Evolutionary conservation across 2,797 vertebrate species (phyloP).

Genomic region (Holocentrus rufus): DNA sequence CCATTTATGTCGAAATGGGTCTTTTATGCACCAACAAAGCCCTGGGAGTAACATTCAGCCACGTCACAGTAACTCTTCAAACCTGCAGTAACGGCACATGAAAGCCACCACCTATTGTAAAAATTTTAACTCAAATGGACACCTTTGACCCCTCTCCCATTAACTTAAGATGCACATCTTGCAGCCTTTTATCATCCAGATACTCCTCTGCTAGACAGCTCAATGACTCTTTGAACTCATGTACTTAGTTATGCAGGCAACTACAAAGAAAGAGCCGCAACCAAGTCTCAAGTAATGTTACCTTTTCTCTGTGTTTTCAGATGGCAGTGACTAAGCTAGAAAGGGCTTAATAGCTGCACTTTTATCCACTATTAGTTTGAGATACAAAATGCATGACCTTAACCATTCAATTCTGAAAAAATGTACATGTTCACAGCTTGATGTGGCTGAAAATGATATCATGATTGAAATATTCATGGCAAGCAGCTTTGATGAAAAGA

Average conservation of each 20-base stretch:
- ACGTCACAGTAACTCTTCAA: conserved; percentile 31
- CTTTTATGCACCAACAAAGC: conserved; percentile 35
- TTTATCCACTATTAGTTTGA: no score
- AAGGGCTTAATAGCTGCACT: no score
- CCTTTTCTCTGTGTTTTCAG: no score
- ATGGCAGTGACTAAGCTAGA: no score
- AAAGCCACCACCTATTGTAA: not conserved
- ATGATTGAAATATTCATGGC: no score
- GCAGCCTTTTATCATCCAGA: not conserved
- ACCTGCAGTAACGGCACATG: conserved; percentile 4
- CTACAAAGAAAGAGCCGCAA: no score
- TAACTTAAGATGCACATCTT: not conserved
- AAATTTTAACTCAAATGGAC: not conserved
- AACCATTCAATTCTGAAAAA: no score
- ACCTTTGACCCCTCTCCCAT: conserved; percentile 3
- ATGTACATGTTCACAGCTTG: no score
- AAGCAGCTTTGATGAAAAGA: no score
- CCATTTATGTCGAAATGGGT: conserved; percentile 37
- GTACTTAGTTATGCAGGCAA: not conserved
- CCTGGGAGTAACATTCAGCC: conserved; percentile 39
- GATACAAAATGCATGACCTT: no score
- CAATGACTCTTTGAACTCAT: not conserved
- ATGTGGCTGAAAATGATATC: no score
- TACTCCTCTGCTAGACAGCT: not conserved
- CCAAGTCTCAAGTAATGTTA: no score